Base-by-base conservation (phyloP, 1,140 invertebrate species). In the Aphidius ervi region DNA sequence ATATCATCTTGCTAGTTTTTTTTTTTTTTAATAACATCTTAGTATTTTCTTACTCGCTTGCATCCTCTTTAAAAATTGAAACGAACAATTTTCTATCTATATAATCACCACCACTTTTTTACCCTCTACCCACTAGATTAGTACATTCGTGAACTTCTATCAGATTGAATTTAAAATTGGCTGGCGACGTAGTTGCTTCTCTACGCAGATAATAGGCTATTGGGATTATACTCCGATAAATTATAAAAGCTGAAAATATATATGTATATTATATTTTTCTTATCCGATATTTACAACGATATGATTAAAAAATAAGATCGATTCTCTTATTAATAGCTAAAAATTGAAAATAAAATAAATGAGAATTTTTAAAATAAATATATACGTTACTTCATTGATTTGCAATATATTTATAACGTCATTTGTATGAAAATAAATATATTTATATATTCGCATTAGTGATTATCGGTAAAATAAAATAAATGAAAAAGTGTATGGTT, bases 91-190 rank as follows among this genome's bases (percentile, higher is more conserved):
- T 31, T 31, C 10, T 52, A 4, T 31, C 23, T 7, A 8, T 39
- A 5, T 31, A 31, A 0, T 31, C 10, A 41, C 1, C 20, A 46
- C 23, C 10, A 47, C 46, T 47, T 45, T 39, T 61, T 47, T 46
- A 9, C 46, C 57, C 8, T 41, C 49, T 50, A 43, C 16, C 41
- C n/a, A 6, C 31, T 45, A 10, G 31, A 23, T 10, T 10, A 23
- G 58, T 46, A 59, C 50, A 54, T 59, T 54, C 58, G 43, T 40
- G 50, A 53, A 40, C 53, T 59, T 59, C 58, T 49, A 59, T n/a
- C 53, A 49, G 50, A 59, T 59, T 59, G 54, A 59, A 59, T 59
- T 59, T 31, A 43, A 59, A 54, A 59, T 59, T 59, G 58, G 58
- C 58, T 59, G 20, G 43, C 31, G 49, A 54, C 7, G 9, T 7